Evolutionary conservation across 2,113 vertebrate species (phyloP), one percentile per base, ranked within the genome.

Genomic region (Apodemus speciosus): DNA sequence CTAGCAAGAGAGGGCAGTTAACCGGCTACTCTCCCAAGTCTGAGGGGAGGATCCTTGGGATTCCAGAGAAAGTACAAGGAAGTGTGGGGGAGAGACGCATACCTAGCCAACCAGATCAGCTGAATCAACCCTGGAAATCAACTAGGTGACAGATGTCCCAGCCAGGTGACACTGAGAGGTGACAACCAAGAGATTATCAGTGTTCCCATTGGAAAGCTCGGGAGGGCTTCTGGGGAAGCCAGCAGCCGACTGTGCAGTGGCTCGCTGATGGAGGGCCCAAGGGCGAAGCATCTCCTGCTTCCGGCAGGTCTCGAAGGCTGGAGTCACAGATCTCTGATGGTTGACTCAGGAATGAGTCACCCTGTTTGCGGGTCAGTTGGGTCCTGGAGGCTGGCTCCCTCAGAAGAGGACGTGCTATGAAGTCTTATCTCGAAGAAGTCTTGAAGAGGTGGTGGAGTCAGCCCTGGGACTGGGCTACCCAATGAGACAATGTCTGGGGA

Each of bases 231-330:
- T 25, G 1, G 77, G 51, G 9, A 35, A 80, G 51, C 51, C 77
- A 80, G 25, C 76, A n/a, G 76, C 32, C 10, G 49, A 13, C 51
- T 6, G 6, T 20, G 51, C 10, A 58, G 51, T 3, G 1, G 53
- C 6, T 58, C 35, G 15, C 11, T 25, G 11, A 38, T 0, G 10
- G 76, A 38, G 58, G 13, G 1, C 7, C 3, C n/a, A 3, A 7
- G 11, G 15, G 35, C 3, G 10, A 81, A 58, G 21, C 10, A 3
- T 79, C n/a, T 9, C n/a, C 9, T 80, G 20, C 53, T 25, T 81
- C n/a, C 56, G 23, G 77, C n/a, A 80, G 53, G 13, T 81, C 53
- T 81, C 2, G 5, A 43, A 43, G 56, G 21, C 38, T 43, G 38
- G 38, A 73, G 38, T 73, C 21, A 11, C 68, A 43, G 71, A 21